A percentile compares a stretch with the other conserved stretches of the same genome.
Conservation (phyloP, 2,113 vertebrate species). For the Bothrops jararaca region DNA sequence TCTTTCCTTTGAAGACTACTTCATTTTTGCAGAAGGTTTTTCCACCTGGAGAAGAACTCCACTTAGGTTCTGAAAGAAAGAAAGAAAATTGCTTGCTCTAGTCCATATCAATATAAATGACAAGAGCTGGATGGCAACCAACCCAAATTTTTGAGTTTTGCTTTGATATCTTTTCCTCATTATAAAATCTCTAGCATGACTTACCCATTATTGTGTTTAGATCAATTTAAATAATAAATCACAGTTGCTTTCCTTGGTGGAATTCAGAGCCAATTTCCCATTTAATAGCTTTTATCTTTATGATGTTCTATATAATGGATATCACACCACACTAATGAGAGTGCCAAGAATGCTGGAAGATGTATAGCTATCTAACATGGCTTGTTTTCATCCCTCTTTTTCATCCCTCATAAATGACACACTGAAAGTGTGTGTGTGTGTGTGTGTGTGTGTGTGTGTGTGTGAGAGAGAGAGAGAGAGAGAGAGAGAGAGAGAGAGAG, state of each 20-base stretch:
- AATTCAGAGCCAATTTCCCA: slow-evolving; percentile 56
- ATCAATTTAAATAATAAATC: slow-evolving; percentile 54
- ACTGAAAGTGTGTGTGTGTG: background rate
- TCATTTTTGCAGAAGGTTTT: background rate
- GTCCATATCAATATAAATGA: background rate
- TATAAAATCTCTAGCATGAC: slow-evolving; percentile 36
- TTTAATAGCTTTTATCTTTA: slow-evolving; percentile 63
- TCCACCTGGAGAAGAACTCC: background rate
- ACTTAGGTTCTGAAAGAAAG: background rate
- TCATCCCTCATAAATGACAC: slow-evolving; percentile 22
- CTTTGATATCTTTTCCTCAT: slow-evolving; percentile 13
- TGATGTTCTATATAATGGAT: slow-evolving; percentile 57
- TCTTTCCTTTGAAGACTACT: background rate
- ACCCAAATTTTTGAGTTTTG: slow-evolving; percentile 11
- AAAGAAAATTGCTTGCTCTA: background rate
- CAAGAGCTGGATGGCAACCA: slow-evolving; percentile 18
- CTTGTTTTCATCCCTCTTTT: slow-evolving; percentile 42
- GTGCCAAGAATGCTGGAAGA: slow-evolving; percentile 52
- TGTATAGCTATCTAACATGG: slow-evolving; percentile 43
- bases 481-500: no score
- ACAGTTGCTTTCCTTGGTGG: slow-evolving; percentile 44
- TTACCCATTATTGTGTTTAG: slow-evolving; percentile 53
- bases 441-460: background rate
- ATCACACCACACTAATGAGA: slow-evolving; percentile 57
- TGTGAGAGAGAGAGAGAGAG: no score